A percentile compares a stretch with the other conserved stretches of the same genome.
These are phyloP conservation scores for Ara ararauna DNA, from an alignment of 2,797 vertebrate species.

Conservation along the genomic window DNA sequence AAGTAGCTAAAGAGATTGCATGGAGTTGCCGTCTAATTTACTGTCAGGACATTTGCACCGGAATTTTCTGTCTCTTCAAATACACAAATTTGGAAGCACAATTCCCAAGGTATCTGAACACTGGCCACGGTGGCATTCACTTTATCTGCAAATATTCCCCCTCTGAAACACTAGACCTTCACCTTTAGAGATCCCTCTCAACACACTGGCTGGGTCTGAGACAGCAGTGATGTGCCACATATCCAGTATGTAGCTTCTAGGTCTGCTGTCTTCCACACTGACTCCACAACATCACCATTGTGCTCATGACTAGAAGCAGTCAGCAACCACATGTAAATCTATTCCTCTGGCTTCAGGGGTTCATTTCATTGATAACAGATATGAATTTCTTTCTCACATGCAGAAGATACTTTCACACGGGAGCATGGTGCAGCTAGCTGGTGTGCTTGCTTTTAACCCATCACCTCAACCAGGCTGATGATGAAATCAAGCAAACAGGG, in stretches of 20 bases:
- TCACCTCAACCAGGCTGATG: neutral
- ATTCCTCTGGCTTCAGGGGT: conserved; percentile 25
- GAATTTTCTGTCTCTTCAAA: neutral
- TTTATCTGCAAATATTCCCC: neutral
- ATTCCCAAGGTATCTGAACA: neutral
- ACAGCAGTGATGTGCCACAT: neutral
- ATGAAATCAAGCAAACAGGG: conserved; percentile 36
- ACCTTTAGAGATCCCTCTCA: neutral
- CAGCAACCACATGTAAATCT: conserved; percentile 14
- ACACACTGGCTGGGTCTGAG: neutral
- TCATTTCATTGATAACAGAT: conserved; percentile 18
- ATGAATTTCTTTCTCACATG: conserved; percentile 18
- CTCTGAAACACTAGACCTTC: neutral
- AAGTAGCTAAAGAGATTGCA: neutral
- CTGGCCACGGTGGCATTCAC: neutral
- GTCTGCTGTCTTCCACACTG: neutral
- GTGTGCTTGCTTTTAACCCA: neutral
- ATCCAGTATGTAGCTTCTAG: neutral
- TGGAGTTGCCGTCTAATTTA: neutral
- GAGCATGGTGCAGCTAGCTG: neutral
- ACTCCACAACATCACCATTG: neutral
- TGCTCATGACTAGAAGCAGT: neutral
- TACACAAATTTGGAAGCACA: neutral
- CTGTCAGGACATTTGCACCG: neutral
- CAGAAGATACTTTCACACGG: conserved; percentile 20